A percentile compares a stretch with the other conserved stretches of the same genome.
phyloP scores from a whole-genome alignment of 2,797 vertebrate species.

The Manis pentadactyla region DNA sequence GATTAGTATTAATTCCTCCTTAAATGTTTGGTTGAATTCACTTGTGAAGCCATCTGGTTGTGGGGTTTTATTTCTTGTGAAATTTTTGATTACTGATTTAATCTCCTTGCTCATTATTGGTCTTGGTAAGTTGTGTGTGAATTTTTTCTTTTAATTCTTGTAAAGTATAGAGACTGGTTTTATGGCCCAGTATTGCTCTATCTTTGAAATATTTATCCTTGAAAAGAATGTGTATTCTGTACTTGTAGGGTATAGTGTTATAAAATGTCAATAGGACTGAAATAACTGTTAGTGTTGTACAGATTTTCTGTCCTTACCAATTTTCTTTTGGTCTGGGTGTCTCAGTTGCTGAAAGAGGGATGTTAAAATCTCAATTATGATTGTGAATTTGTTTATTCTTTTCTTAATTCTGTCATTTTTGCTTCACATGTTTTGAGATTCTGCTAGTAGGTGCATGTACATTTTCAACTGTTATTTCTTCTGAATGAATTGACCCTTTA shows the following conservation, averaged over 20 bases:
- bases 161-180: background rate
- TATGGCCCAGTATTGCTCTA: background rate
- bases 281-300: background rate
- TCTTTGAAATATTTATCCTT: background rate
- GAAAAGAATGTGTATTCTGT: background rate
- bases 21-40: background rate
- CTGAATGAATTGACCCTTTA: background rate
- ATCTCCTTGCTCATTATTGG: background rate
- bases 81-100: background rate
- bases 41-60: background rate
- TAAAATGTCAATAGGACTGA: background rate
- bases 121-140: background rate
- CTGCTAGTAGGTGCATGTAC: background rate
- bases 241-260: background rate
- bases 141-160: conserved; percentile 8
- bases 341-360: background rate
- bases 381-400: background rate
- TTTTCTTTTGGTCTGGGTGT: background rate
- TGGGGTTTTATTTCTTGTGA: background rate
- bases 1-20: background rate
- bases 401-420: background rate
- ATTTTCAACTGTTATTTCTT: background rate
- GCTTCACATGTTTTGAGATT: background rate
- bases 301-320: background rate
- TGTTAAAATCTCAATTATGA: background rate